Evolutionary conservation across 1,140 invertebrate genomes (phyloP), one percentile per base, ranked within the genome.

Genomic region (Cataglyphis hispanica): DNA sequence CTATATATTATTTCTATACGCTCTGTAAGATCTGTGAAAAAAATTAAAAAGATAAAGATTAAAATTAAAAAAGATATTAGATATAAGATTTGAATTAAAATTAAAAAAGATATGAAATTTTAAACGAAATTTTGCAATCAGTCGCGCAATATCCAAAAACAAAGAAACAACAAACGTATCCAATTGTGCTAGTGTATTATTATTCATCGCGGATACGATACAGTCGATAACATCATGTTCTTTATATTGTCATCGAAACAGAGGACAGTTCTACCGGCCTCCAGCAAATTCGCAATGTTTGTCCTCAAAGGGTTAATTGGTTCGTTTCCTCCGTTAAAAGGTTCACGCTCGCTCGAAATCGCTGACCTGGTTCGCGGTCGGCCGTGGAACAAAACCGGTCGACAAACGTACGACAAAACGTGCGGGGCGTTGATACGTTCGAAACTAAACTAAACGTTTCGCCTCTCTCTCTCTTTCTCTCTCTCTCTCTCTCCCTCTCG

Each of bases 221-320:
- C 7, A 43, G 50, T 19, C 50, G 46, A 72, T 81, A 58, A 80
- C 53, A 70, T 37, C 22, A 69, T 81, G 70, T 81, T 72, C 66
- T 72, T 58, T 13, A 70, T 56, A 40, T 37, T n/a, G 66, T 81
- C 50, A 70, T 81, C 31, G 58, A 81, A 81, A 81, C 25, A 40
- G 34, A 72, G 64, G 74, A 25, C 40, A 70, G 66, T 81, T 70
- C 6, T 81, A 70, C 50, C 77, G 67, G 25, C 50, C 31, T 67
- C 43, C 43, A 80, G 31, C 66, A 66, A 81, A 81, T 81, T 81
- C 25, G 78, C 78, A 37, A 81, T 37, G 66, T 70, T 81, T 67
- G 78, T 81, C 37, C 78, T 81, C 78, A 81, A 81, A 81, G 78
- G 66, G 64, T 81, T 81, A 81, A 81, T 81, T 81, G 78, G 78